A percentile compares a stretch with the other conserved stretches of the same genome.
These are phyloP conservation scores for Leptarthrus brevirostris DNA, from an alignment of 2,888 invertebrate genomes.

Conservation along the genomic window DNA sequence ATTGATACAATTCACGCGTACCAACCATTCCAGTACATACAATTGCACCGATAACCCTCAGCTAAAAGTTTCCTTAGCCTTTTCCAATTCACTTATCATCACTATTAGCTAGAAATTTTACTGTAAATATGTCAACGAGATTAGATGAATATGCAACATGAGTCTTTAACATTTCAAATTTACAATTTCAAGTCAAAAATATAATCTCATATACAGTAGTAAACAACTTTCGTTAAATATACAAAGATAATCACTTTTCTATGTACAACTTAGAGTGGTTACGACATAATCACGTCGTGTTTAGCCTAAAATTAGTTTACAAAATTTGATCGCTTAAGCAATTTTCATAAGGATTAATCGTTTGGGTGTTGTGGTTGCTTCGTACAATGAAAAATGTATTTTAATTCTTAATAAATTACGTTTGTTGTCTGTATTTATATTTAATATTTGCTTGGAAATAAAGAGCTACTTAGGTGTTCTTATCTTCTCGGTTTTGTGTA, in stretches of 20 bases:
- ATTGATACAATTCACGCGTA: too few relatives aligned
- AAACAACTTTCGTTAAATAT: conserved; percentile 34
- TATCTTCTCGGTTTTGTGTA: conserved; percentile 6
- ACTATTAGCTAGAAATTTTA: conserved; percentile 25
- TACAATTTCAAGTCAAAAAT: conserved; percentile 42
- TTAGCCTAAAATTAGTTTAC: conserved; percentile 11
- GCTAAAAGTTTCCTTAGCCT: too few relatives aligned
- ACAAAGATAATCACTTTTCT: conserved; percentile 6
- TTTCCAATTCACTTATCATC: not conserved
- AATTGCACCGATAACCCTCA: too few relatives aligned
- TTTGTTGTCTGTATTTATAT: not conserved
- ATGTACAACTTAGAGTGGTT: conserved; percentile 34
- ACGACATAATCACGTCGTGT: conserved; percentile 13
- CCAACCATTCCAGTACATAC: too few relatives aligned
- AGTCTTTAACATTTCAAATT: conserved; percentile 42
- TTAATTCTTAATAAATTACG: not conserved
- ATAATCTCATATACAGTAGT: conserved; percentile 40
- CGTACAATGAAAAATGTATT: conserved; percentile 4
- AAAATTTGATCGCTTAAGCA: not conserved
- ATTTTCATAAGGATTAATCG: conserved; percentile 26
- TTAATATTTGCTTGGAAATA: conserved; percentile 21
- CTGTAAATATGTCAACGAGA: conserved; percentile 37
- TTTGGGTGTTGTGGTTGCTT: conserved; percentile 23
- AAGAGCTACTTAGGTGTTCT: not conserved
- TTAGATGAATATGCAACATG: conserved; percentile 45